phyloP scores from a whole-genome alignment of 2,113 vertebrate species.

The Cyrtonyx montezumae region DNA sequence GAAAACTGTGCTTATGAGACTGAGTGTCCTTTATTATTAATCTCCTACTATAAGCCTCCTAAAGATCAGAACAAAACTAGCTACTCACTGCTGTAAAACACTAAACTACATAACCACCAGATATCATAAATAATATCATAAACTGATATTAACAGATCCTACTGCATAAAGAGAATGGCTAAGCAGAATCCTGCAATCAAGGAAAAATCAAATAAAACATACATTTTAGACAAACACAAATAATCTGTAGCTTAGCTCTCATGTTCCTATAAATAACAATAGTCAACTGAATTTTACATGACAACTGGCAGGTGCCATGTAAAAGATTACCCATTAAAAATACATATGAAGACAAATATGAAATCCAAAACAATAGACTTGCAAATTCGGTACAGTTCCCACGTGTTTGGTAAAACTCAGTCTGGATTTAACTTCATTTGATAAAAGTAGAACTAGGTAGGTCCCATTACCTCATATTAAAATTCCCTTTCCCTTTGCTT shows the following conservation, averaged over 20 bases:
- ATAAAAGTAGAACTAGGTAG: background rate
- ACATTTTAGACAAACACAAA: background rate
- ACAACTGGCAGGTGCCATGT: background rate
- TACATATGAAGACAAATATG: background rate
- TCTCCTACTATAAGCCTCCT: accelerated
- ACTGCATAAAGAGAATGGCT: background rate
- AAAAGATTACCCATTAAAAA: background rate
- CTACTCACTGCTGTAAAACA: background rate
- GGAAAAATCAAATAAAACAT: background rate
- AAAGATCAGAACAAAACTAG: background rate
- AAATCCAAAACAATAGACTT: background rate
- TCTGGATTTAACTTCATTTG: background rate
- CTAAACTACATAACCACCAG: background rate
- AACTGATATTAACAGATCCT: background rate
- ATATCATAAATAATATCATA: too few species aligned
- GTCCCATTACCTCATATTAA: background rate
- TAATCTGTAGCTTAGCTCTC: background rate
- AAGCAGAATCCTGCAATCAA: background rate
- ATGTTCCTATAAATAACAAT: background rate
- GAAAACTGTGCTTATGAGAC: background rate
- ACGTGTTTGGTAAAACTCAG: background rate
- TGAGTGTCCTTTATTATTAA: background rate
- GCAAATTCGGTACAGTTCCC: background rate
- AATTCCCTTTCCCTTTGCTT: background rate
- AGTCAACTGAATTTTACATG: background rate